A percentile compares a stretch with the other conserved stretches of the same genome.
These are phyloP conservation scores for Trachythela sp. DNA, from an alignment of 64 coral and sea anemone genomes.

Conservation along the genomic window DNA sequence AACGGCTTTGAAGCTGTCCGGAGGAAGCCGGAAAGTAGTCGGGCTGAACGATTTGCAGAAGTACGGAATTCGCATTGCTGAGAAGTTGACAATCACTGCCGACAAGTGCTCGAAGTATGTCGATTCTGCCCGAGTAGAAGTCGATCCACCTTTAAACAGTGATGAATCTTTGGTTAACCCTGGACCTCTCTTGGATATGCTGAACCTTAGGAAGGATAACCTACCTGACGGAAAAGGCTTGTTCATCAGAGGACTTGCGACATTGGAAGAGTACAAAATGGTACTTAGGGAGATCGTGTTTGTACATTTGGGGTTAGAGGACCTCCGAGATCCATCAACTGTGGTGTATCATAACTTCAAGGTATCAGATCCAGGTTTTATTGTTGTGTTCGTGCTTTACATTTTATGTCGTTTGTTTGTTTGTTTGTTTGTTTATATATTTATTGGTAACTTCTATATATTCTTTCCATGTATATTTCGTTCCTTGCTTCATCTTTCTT, in stretches of 20 bases:
- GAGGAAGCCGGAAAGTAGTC: not conserved
- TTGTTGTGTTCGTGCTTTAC: not conserved
- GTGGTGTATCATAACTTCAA: not conserved
- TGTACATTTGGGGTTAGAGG: not conserved
- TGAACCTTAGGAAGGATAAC: not conserved
- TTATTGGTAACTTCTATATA: not conserved
- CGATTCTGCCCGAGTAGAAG: not conserved
- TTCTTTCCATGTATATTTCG: too few relatives aligned
- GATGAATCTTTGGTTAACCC: not conserved
- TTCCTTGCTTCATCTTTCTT: too few relatives aligned
- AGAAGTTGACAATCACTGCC: not conserved
- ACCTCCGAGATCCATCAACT: not conserved
- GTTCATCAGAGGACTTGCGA: not conserved
- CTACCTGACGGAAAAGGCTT: not conserved
- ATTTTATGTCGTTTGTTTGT: not conserved
- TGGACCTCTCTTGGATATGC: not conserved
- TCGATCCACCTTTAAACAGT: not conserved
- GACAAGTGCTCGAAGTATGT: not conserved
- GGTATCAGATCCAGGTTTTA: too few relatives aligned
- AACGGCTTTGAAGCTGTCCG: not conserved
- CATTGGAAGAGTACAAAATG: not conserved
- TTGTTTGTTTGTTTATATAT: too few relatives aligned
- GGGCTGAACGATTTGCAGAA: not conserved
- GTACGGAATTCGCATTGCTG: not conserved
- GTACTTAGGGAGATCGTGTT: not conserved